Evolutionary conservation across 2,888 invertebrate species (phyloP).

Genomic region (Synanthedon myopaeformis): DNA sequence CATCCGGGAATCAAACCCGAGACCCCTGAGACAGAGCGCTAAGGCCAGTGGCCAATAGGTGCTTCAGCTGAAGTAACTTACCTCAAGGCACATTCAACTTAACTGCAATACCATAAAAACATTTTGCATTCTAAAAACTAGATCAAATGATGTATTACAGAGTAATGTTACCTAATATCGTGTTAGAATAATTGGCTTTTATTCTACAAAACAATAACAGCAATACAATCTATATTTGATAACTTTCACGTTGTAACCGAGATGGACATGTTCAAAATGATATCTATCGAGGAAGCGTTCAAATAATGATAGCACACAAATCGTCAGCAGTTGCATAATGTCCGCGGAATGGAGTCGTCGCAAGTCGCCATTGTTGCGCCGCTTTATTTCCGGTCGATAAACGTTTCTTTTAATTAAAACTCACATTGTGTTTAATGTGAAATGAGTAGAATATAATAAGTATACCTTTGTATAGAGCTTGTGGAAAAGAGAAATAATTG

Average conservation of each 20-base stretch:
- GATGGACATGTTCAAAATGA: background rate
- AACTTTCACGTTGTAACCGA: background rate
- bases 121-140: too few species aligned
- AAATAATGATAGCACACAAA: background rate
- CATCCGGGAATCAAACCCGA: too few species aligned
- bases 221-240: background rate
- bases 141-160: too few species aligned
- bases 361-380: slow-evolving; percentile 6
- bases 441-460: background rate
- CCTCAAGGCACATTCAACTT: too few species aligned
- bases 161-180: too few species aligned
- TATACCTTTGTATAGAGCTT: background rate
- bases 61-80: too few species aligned
- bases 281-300: background rate
- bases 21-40: too few species aligned
- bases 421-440: background rate
- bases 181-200: too few species aligned
- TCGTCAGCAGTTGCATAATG: slow-evolving; percentile 3
- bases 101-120: too few species aligned
- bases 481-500: background rate
- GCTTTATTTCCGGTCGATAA: background rate
- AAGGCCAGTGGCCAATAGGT: too few species aligned
- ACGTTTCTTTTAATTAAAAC: background rate
- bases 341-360: slow-evolving; percentile 4
- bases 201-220: too few species aligned